A percentile compares a stretch with the other conserved stretches of the same genome.
Conservation (phyloP, 1,140 invertebrate genomes). For the Onthophagus taurus region DNA sequence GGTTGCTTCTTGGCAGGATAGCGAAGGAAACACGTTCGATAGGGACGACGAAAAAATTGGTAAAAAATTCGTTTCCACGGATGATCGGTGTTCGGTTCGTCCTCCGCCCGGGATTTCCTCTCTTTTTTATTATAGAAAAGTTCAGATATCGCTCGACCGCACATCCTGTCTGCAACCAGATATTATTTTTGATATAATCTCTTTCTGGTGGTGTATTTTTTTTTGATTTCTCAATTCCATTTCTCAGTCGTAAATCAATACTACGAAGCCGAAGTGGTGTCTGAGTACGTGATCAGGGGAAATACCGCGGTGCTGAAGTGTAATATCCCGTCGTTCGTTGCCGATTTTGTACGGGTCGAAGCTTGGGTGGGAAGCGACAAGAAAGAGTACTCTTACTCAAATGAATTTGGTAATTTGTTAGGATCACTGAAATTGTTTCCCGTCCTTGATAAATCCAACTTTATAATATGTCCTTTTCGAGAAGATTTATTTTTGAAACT, state of each 20-base stretch:
- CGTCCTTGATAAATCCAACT: too few species aligned
- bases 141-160: too few species aligned
- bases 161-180: too few species aligned
- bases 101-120: constrained; percentile 8
- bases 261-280: constrained; percentile 86
- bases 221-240: constrained; percentile 14
- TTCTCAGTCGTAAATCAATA: constrained; percentile 78
- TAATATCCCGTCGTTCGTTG: constrained; percentile 84
- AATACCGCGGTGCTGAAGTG: constrained; percentile 89
- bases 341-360: constrained; percentile 82
- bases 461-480: too few species aligned
- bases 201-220: not conserved
- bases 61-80: constrained; percentile 17
- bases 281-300: constrained; percentile 85
- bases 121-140: not conserved
- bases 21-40: constrained; percentile 61
- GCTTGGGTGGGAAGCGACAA: constrained; percentile 77
- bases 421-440: too few species aligned
- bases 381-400: constrained; percentile 50
- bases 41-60: not conserved
- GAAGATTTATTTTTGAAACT: too few species aligned
- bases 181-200: not conserved
- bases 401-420: constrained; percentile 42
- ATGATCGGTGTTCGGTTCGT: constrained; percentile 14
- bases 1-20: constrained; percentile 77